Evolutionary conservation across 2,888 invertebrate genomes (phyloP).

Genomic region (Strigamia transsilvanica): DNA sequence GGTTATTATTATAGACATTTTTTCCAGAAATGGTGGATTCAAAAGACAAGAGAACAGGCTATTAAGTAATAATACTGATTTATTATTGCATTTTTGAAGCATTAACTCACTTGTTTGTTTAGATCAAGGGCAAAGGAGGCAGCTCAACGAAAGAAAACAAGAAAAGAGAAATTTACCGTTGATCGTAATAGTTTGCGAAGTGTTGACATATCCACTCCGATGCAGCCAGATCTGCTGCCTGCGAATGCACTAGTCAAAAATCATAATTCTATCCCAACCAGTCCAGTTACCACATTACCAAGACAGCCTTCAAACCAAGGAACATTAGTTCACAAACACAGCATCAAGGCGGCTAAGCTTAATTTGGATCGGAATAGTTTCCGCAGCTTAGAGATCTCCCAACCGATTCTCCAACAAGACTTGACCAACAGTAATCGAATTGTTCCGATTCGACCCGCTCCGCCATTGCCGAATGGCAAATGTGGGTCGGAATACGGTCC

Average conservation of each 20-base stretch:
- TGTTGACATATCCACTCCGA: conserved; percentile 57
- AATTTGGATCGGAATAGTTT: conserved; percentile 78
- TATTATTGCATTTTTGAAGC: too few species aligned
- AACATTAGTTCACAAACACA: conserved; percentile 69
- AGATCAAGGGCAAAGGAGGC: conserved; percentile 58
- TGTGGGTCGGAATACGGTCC: conserved; percentile 28
- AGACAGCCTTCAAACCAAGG: neutral
- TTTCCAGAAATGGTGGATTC: conserved; percentile 68
- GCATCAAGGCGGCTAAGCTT: conserved; percentile 71
- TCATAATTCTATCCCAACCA: conserved; percentile 60
- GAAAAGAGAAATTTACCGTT: conserved; percentile 48
- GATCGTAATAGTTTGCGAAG: conserved; percentile 57
- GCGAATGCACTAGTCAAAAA: conserved; percentile 12
- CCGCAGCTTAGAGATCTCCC: conserved; percentile 81
- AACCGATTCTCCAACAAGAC: conserved; percentile 78
- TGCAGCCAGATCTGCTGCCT: conserved; percentile 50
- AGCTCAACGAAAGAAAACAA: conserved; percentile 57
- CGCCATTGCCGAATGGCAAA: conserved; percentile 51
- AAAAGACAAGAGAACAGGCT: conserved; percentile 58
- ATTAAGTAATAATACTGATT: conserved; percentile 57
- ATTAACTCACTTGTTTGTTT: neutral
- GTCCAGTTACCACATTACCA: conserved; percentile 17
- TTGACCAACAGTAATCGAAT: conserved; percentile 66
- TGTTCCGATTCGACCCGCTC: conserved; percentile 70
- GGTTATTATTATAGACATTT: conserved; percentile 80